Percentiles rank a stretch among this genome's conserved stretches.
phyloP scores from a whole-genome alignment of 2,113 vertebrate genomes.

The Pteronura brasiliensis region DNA sequence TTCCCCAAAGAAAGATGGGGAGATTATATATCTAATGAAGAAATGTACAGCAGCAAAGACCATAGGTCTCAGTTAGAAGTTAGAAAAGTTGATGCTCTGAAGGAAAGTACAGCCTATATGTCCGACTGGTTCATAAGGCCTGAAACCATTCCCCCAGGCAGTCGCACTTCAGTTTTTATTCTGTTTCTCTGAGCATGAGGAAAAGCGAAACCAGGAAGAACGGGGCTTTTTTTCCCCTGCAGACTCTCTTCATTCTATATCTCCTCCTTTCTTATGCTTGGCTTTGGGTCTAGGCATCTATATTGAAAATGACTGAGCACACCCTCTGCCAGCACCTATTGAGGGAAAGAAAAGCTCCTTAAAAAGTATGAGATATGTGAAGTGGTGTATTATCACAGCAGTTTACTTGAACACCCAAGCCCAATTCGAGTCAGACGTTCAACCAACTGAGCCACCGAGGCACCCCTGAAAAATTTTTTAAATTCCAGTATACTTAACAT shows the following conservation, averaged over 20 bases:
- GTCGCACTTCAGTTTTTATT: slow-evolving; percentile 92
- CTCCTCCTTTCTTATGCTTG: slow-evolving; percentile 81
- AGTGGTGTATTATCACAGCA: slow-evolving; percentile 84
- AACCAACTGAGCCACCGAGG: neutral
- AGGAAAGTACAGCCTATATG: slow-evolving; percentile 90
- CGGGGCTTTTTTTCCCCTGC: slow-evolving; percentile 91
- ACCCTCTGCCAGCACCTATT: slow-evolving; percentile 94
- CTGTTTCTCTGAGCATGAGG: slow-evolving; percentile 93
- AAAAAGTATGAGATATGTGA: slow-evolving; percentile 81
- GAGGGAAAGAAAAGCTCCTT: slow-evolving; percentile 82
- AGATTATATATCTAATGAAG: slow-evolving; percentile 93
- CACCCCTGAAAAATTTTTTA: neutral
- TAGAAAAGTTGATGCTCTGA: slow-evolving; percentile 88
- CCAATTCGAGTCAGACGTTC: neutral
- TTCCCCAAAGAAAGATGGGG: slow-evolving; percentile 91
- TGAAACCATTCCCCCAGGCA: slow-evolving; percentile 96
- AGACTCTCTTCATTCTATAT: slow-evolving; percentile 95
- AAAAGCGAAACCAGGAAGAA: slow-evolving; percentile 96
- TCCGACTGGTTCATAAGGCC: slow-evolving; percentile 96
- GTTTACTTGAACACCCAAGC: slow-evolving; percentile 78
- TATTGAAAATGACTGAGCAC: slow-evolving; percentile 94
- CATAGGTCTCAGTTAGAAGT: slow-evolving; percentile 88
- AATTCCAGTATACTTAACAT: neutral
- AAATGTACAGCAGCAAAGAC: slow-evolving; percentile 92
- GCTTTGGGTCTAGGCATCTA: slow-evolving; percentile 84